A percentile compares a stretch with the other conserved stretches of the same genome.
phyloP scores from a whole-genome alignment of 1,140 invertebrate species.

The Reticulitermes speratus region DNA sequence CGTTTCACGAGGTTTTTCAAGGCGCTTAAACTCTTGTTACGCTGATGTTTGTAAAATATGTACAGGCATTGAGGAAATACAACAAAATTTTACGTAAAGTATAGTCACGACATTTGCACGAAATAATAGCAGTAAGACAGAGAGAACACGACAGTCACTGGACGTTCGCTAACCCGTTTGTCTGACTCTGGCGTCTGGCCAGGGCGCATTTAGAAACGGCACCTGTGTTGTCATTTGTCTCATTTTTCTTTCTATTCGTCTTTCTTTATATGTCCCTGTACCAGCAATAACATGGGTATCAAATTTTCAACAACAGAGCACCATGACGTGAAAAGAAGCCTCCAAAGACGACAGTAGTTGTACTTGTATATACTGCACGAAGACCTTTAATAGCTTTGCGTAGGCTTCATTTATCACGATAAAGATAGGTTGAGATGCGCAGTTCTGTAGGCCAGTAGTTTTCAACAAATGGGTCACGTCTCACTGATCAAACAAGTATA shows the following conservation, averaged over 20 bases:
- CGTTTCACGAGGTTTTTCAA: neutral
- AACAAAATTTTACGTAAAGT: neutral
- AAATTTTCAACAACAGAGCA: neutral
- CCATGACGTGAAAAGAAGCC: neutral
- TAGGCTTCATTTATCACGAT: neutral
- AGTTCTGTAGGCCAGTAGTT: neutral
- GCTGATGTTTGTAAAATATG: neutral
- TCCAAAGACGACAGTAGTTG: neutral
- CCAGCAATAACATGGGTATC: neutral
- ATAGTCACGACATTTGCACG: neutral
- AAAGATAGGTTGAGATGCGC: neutral
- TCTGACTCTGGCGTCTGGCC: neutral
- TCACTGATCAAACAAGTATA: neutral
- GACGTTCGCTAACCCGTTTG: neutral
- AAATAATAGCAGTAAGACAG: neutral
- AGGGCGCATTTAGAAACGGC: slow-evolving; percentile 2
- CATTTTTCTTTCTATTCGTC: neutral
- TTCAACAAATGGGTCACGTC: neutral
- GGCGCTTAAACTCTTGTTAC: neutral
- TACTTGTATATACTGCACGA: neutral
- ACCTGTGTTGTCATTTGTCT: slow-evolving; percentile 6
- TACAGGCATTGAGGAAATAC: neutral
- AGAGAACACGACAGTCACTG: neutral
- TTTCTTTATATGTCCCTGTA: slow-evolving; percentile 7
- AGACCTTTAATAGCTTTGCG: neutral